Evolutionary conservation across 2,797 vertebrate genomes (phyloP).

Genomic region (Arnoldichthys spilopterus): DNA sequence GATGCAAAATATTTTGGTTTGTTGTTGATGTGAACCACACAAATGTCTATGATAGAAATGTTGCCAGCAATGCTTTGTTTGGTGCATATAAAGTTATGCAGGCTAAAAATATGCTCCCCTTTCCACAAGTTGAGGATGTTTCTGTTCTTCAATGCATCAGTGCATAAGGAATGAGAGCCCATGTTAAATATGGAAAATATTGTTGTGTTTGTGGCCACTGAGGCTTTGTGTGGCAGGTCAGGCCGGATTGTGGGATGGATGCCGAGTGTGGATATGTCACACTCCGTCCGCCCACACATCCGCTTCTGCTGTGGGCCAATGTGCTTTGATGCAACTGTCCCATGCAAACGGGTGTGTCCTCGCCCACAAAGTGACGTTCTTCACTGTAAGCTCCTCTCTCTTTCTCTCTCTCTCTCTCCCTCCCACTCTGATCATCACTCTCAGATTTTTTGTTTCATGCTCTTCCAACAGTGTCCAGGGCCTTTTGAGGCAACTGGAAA

Average conservation of each 20-base stretch:
- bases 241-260: constrained; percentile 44
- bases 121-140: constrained; percentile 17
- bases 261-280: constrained; percentile 61
- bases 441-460: constrained; percentile 48
- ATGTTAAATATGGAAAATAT: constrained; percentile 48
- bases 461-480: constrained; percentile 51
- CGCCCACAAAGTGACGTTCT: constrained; percentile 63
- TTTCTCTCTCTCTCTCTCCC: constrained; percentile 23
- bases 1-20: constrained; percentile 48
- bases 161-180: constrained; percentile 49
- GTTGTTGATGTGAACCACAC: neutral
- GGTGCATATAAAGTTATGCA: neutral
- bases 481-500: constrained; percentile 34
- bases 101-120: constrained; percentile 52
- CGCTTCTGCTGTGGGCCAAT: constrained; percentile 35
- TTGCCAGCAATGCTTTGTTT: neutral
- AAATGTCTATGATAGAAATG: constrained; percentile 17
- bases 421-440: constrained; percentile 14
- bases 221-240: constrained; percentile 22
- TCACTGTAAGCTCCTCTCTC: constrained; percentile 52
- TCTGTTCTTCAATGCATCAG: constrained; percentile 48
- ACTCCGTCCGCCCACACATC: constrained; percentile 43
- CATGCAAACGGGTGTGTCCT: constrained; percentile 55
- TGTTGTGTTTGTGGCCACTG: constrained; percentile 53
- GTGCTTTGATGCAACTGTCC: constrained; percentile 58